Conservation (phyloP, 92 coral and sea anemone genomes). For the Porites lobata region DNA sequence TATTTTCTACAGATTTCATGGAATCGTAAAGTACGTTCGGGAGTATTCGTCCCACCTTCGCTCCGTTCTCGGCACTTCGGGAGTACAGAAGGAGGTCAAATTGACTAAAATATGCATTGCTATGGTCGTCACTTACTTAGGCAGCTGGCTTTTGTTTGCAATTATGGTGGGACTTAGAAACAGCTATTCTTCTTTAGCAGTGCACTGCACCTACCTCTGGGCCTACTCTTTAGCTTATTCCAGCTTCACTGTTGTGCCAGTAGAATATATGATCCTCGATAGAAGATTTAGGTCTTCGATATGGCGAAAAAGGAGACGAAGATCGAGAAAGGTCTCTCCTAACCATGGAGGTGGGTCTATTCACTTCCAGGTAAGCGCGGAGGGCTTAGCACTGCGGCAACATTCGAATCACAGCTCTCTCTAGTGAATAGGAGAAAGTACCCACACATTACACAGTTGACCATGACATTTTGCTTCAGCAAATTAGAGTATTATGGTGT, state of each 20-base stretch:
- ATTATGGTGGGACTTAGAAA: constrained; percentile 52
- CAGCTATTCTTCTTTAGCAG: constrained; percentile 24
- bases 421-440: no score
- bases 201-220: constrained; percentile 68
- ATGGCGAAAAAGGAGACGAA: constrained; percentile 8
- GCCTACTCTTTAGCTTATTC: constrained; percentile 52
- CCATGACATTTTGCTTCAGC: no score
- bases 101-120: constrained; percentile 55
- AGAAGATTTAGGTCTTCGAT: constrained; percentile 27
- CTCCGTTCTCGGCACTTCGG: constrained; percentile 38
- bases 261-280: constrained; percentile 67
- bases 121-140: constrained; percentile 39
- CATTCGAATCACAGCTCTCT: no score
- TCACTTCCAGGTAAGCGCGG: background rate
- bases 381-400: no score
- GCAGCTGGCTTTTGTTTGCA: constrained; percentile 56
- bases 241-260: constrained; percentile 64
- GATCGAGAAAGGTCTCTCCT: background rate
- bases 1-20: constrained; percentile 50
- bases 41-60: constrained; percentile 53
- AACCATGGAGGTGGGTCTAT: background rate
- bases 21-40: constrained; percentile 46
- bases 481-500: no score
- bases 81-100: constrained; percentile 47
- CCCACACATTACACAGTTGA: no score